Evolutionary conservation across 2,113 vertebrate species (phyloP).

Genomic region (Zingel zingel): DNA sequence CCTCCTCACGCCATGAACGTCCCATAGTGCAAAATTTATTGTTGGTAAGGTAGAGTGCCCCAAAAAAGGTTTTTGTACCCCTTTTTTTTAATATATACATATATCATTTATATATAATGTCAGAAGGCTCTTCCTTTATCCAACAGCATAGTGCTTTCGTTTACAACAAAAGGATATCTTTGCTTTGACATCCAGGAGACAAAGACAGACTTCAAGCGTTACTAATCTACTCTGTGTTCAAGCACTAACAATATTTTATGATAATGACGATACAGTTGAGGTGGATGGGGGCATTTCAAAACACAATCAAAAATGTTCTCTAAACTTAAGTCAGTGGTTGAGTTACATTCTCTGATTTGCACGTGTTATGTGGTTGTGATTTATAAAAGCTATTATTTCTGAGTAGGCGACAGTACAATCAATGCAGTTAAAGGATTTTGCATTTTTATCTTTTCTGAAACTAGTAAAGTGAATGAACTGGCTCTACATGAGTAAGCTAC

Average conservation of each 20-base stretch:
- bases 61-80: slow-evolving; percentile 84
- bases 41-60: slow-evolving; percentile 88
- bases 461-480: slow-evolving; percentile 30
- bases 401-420: slow-evolving; percentile 22
- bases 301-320: slow-evolving; percentile 57
- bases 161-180: slow-evolving; percentile 87
- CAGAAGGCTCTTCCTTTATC: slow-evolving; percentile 88
- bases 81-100: slow-evolving; percentile 85
- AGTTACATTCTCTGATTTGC: slow-evolving; percentile 59
- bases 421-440: slow-evolving; percentile 36
- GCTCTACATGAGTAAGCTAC: slow-evolving; percentile 6
- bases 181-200: slow-evolving; percentile 84
- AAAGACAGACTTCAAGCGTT: slow-evolving; percentile 80
- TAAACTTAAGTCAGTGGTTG: slow-evolving; percentile 59
- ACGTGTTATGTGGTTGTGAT: slow-evolving; percentile 26
- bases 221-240: slow-evolving; percentile 83
- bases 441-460: slow-evolving; percentile 35
- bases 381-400: slow-evolving; percentile 41
- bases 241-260: slow-evolving; percentile 82
- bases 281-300: slow-evolving; percentile 71
- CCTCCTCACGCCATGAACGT: slow-evolving; percentile 84
- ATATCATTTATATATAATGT: slow-evolving; percentile 88
- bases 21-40: slow-evolving; percentile 92
- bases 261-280: slow-evolving; percentile 51
- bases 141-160: slow-evolving; percentile 90